A percentile compares a stretch with the other conserved stretches of the same genome.
Evolutionary conservation across 2,888 invertebrate genomes (phyloP).

Genomic region (Bibio marci): DNA sequence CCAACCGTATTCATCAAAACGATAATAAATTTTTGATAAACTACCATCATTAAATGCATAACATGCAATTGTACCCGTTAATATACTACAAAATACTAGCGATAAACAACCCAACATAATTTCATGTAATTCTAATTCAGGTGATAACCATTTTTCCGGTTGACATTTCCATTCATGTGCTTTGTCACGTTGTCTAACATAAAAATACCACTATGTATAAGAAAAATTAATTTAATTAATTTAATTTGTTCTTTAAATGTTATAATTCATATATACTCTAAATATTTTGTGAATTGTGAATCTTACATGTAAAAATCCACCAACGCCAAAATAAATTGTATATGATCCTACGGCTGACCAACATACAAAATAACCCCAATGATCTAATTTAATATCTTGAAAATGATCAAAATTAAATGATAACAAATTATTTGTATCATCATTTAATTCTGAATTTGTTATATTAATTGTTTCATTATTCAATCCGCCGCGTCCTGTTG

Average conservation of each 20-base stretch:
- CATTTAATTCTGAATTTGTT: conserved; percentile 13
- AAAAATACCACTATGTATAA: conserved; percentile 47
- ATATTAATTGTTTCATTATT: conserved; percentile 16
- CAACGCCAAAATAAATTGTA: conserved; percentile 40
- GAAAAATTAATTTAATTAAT: too few species aligned
- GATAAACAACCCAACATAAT: conserved; percentile 43
- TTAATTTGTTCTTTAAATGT: too few species aligned
- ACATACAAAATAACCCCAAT: conserved; percentile 33
- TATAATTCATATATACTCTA: too few species aligned
- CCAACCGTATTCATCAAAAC: conserved; percentile 44
- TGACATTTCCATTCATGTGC: conserved; percentile 59
- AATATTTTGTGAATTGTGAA: background rate
- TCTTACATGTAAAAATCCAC: conserved; percentile 51
- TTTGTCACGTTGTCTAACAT: conserved; percentile 39
- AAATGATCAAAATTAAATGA: too few species aligned
- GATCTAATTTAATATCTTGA: conserved; percentile 35
- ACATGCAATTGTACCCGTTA: conserved; percentile 43
- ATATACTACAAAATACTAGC: conserved; percentile 34
- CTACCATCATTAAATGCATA: conserved; percentile 51
- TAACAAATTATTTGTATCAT: too few species aligned
- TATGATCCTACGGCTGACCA: conserved; percentile 36
- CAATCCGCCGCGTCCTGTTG: conserved; percentile 5
- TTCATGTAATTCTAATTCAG: conserved; percentile 50
- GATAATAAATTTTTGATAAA: conserved; percentile 43
- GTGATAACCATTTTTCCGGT: conserved; percentile 46